Base-by-base conservation (phyloP, 2,113 vertebrate species). In the Cynoglossus semilaevis region DNA sequence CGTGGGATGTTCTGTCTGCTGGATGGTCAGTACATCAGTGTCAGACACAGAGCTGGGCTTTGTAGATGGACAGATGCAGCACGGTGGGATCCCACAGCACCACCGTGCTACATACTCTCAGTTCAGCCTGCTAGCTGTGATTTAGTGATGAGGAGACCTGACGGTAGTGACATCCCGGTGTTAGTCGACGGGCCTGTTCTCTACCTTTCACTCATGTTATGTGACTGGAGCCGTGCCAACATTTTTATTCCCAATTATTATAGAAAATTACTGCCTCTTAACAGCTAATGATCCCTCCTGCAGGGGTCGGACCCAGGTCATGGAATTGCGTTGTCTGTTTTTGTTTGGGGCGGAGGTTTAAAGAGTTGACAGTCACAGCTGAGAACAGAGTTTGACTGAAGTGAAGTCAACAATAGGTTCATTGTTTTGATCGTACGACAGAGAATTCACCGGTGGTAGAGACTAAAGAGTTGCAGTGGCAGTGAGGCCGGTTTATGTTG, bases 1-100 rank as follows among this genome's bases (percentile, higher is more conserved):
- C 8, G 18, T 84, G 81, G 61, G 68, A 81, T 78, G 81, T 80
- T 80, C 79, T 63, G 29, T 35, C 41, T 46, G 58, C 46, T 46
- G 58, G 45, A 60, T 14, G 58, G 40, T 75, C 56, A 51, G 61
- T 84, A 63, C 64, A 73, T 77, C 70, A 76, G 9, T 0, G 49
- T 75, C 59, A 74, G 51, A 70, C 67, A 56, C 7, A 15, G 55
- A 73, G 48, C 13, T 22, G 13, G 9, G 65, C 35, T 63, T 36
- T 37, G 58, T 37, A 37, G 69, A 70, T 50, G 54, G 63, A 70
- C 42, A 47, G 53, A 53, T 16, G 51, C 46, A 48, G 65, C 37
- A 46, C 57, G 65, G 54, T 10, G 36, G 36, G 34, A 68, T 57
- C 68, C 46, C 45, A 46, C 67, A 50, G 51, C 84, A 74, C 70